Evolutionary conservation across 2,797 vertebrate species (phyloP).

Genomic region (Phrynocephalus guinanensis): DNA sequence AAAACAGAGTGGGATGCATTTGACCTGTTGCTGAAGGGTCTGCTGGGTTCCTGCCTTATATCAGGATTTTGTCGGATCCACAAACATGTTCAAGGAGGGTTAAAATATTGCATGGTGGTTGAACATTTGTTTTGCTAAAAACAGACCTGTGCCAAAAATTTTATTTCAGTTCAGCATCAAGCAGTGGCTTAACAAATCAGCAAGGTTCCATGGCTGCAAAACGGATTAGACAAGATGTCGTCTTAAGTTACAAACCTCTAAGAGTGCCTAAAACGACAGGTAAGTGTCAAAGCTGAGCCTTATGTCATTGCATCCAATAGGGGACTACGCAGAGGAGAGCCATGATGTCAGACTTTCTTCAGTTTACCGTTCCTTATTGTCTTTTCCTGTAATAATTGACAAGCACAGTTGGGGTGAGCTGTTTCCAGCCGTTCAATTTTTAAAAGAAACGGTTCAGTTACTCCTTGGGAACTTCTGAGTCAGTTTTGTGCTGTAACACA

Average conservation of each 20-base stretch:
- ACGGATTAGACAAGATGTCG: constrained; percentile 80
- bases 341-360: not conserved
- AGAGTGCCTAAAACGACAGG: constrained; percentile 82
- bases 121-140: constrained; percentile 15
- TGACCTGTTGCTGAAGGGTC: not conserved
- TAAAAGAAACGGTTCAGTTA: not conserved
- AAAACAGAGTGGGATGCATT: not conserved
- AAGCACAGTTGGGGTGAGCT: not conserved
- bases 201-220: constrained; percentile 79
- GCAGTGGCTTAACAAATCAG: constrained; percentile 38
- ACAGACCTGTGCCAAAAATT: not conserved
- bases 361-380: not conserved
- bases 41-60: not conserved
- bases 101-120: not conserved
- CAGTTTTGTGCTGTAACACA: not conserved
- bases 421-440: not conserved
- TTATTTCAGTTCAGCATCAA: constrained; percentile 66
- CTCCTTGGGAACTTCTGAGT: not conserved
- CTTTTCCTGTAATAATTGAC: not conserved
- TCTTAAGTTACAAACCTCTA: constrained; percentile 70
- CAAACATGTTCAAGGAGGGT: not conserved
- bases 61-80: not conserved
- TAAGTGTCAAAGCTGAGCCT: constrained; percentile 69
- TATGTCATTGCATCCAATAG: not conserved
- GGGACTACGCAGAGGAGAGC: not conserved